These are phyloP conservation scores for Sepioteuthis lessoniana DNA, from an alignment of 2,888 invertebrate genomes.

Conservation along the genomic window DNA sequence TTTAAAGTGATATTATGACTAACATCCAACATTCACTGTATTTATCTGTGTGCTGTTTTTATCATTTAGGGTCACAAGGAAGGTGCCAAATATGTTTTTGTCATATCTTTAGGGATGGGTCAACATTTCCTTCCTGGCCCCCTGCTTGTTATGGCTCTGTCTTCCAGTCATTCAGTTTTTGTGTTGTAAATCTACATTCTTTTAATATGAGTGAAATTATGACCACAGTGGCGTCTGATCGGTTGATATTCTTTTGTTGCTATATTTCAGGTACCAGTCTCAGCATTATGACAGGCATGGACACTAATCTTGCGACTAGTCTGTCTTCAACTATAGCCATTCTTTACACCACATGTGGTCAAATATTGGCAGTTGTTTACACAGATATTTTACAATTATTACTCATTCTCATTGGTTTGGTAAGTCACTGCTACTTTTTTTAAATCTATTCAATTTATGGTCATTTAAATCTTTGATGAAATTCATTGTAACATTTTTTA, in stretches of 20 bases:
- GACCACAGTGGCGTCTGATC: too few relatives aligned
- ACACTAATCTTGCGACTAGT: slow-evolving; percentile 60
- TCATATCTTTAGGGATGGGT: too few relatives aligned
- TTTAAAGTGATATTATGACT: too few relatives aligned
- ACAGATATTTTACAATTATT: slow-evolving; percentile 70
- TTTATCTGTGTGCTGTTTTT: too few relatives aligned
- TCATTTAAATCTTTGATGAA: background rate
- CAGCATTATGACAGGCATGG: slow-evolving; percentile 66
- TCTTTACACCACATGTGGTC: slow-evolving; percentile 70
- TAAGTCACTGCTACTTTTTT: slow-evolving; percentile 54
- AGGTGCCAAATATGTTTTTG: too few relatives aligned
- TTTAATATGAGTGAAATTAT: too few relatives aligned
- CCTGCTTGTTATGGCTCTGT: too few relatives aligned
- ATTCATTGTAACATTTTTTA: background rate
- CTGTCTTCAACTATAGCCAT: slow-evolving; percentile 66
- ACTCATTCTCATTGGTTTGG: slow-evolving; percentile 68
- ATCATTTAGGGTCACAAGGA: too few relatives aligned
- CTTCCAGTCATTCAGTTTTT: too few relatives aligned
- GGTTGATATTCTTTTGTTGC: background rate
- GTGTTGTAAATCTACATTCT: too few relatives aligned
- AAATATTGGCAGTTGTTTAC: slow-evolving; percentile 71
- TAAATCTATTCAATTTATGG: background rate
- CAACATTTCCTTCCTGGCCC: too few relatives aligned
- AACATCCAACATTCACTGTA: too few relatives aligned
- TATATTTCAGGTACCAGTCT: slow-evolving; percentile 65